A percentile compares a stretch with the other conserved stretches of the same genome.
These are phyloP conservation scores for Urocyon cinereoargenteus DNA, from an alignment of 2,797 vertebrate species.

Conservation along the genomic window DNA sequence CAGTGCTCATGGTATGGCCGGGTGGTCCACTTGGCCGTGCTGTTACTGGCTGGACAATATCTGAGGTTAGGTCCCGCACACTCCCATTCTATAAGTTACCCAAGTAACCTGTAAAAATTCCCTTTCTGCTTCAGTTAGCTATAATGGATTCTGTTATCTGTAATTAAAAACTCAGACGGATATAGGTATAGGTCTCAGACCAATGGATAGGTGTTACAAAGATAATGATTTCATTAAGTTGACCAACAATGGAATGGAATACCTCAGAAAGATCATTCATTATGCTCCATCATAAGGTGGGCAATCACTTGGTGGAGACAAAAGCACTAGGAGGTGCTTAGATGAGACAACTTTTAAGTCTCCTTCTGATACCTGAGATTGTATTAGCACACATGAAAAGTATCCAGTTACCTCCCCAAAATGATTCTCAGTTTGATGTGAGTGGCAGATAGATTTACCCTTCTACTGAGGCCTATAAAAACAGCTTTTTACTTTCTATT, in stretches of 20 bases:
- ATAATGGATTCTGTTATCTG: background rate
- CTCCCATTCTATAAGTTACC: background rate
- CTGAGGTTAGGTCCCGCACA: background rate
- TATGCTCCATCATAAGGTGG: background rate
- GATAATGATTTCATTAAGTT: background rate
- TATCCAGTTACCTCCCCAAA: background rate
- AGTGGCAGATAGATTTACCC: background rate
- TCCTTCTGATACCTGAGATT: background rate
- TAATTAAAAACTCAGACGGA: constrained; percentile 30
- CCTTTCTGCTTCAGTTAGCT: constrained; percentile 14
- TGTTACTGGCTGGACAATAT: background rate
- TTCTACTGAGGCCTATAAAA: background rate
- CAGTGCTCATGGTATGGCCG: background rate
- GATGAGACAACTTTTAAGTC: background rate
- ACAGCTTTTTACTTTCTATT: background rate
- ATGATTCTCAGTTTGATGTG: background rate
- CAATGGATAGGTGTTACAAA: background rate
- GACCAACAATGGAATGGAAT: background rate
- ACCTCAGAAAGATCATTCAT: background rate
- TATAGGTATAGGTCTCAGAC: background rate
- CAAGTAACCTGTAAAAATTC: background rate
- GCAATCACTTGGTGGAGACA: background rate
- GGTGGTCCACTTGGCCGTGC: background rate
- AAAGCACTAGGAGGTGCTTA: background rate
- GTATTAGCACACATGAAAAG: background rate